Base-by-base conservation (phyloP, 2,113 vertebrate species). In the Grantiella picta region DNA sequence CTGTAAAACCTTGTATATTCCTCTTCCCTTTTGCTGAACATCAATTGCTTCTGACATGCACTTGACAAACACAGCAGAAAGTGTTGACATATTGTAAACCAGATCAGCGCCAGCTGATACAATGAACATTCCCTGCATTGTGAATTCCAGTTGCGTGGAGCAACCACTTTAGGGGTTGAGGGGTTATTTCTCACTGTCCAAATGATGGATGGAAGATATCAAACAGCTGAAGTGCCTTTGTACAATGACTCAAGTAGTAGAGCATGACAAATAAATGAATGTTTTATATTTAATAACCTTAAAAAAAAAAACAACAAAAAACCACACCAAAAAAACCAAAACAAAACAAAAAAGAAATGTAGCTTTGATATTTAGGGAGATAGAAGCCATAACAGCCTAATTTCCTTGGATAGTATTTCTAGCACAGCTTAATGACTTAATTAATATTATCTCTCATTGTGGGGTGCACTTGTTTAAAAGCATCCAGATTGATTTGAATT, bases 121-220 rank as follows among this genome's bases (percentile, higher is more conserved):
- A 73, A 79, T 4, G 11, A 76, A 36, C 57, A 63, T 60, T 94
- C 83, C 81, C 65, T 52, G n/a, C 53, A 69, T 86, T 95, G 65
- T 89, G 89, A 89, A 92, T 95, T 92, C 87, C 66, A 31, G 49
- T 61, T 87, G 73, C 4, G 0, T 89, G 38, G 50, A 89, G 42
- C 71, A 92, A 52, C 68, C 27, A 42, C 59, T 88, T 76, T 6
- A 86, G 42, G 28, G 57, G 13, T 11, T 87, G 57, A 94, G 50
- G 64, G 57, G 61, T 94, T 90, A 88, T 91, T 94, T 17, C 38
- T 94, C 78, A 66, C 70, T 94, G 84, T 92, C 84, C 54, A 70
- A 54, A 85, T 95, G 89, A 94, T 73, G 38, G 85, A 95, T 95
- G 78, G 38, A 50, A 88, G n/a, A 42, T 70, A 91, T 73, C 50